Evolutionary conservation across 64 coral and sea anemone species (phyloP), one percentile per base, ranked within the genome.

Genomic region (Acropora yongei): DNA sequence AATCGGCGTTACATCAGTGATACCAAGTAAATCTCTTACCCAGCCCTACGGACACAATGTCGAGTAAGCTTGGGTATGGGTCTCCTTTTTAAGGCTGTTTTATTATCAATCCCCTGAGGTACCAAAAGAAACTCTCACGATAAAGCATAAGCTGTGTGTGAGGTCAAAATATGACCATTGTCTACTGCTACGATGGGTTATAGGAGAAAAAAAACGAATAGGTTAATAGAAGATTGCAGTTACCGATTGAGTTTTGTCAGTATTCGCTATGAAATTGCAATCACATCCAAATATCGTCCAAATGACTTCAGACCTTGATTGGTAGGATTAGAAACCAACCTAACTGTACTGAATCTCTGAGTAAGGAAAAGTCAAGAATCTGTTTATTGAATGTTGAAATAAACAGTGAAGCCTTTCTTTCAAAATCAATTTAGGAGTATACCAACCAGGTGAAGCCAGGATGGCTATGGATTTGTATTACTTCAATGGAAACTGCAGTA

Each of bases 391-490:
- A 71, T 20, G 13, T 71, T 63, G 58, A 63, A 63, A 63, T 63
- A 13, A 71, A n/a, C 30, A 71, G 18, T 20, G 68, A 71, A 66
- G 17, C 4, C 11, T 63, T 43, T 58, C 57, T 48, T 19, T 30
- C 2, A 47, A 68, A 71, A 69, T 18, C 5, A 77, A 86, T 84
- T 18, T 44, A 94, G 93, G 42, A 49, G 42, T 71, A 44, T 94
- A 79, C 77, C 72, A 39, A 7, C 55, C 87, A 9, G 76, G 76
- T 9, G 45, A 44, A 17, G 87, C 80, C 6, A 65, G 87, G 49
- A 94, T 89, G 66, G 93, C 93, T 30, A 82, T 88, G 60, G 80
- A 83, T 69, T 49, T 94, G 11, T 61, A 90, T 57, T 94, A 94
- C 50, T 94, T 49, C 74, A 19, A 65, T 17, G 93, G 93, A 11